Conservation (phyloP, 2,113 vertebrate species). For the Poecilia latipinna region DNA sequence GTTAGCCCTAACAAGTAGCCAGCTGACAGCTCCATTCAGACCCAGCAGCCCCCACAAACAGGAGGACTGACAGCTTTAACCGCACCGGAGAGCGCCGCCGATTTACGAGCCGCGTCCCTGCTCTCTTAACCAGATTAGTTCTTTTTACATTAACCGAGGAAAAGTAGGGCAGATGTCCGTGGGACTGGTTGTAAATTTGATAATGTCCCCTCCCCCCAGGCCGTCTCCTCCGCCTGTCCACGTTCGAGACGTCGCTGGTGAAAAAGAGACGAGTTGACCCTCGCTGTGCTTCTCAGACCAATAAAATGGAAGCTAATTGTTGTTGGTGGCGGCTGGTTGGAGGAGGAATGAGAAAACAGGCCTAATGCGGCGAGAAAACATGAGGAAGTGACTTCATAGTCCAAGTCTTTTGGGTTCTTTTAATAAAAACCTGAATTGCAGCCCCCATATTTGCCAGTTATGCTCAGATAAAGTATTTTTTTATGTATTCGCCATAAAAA, state of each 20-base stretch:
- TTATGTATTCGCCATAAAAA: not conserved
- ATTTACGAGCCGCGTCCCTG: slow-evolving; percentile 81
- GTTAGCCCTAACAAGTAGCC: slow-evolving; percentile 74
- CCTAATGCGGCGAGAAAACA: slow-evolving; percentile 24
- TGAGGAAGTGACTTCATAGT: not conserved
- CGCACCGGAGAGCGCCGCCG: slow-evolving; percentile 60
- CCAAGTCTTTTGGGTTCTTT: not conserved
- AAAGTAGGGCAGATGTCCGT: slow-evolving; percentile 92
- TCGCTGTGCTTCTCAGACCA: slow-evolving; percentile 14
- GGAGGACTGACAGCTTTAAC: slow-evolving; percentile 82
- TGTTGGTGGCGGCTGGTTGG: slow-evolving; percentile 37
- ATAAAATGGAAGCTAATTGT: slow-evolving; percentile 47
- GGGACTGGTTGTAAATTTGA: slow-evolving; percentile 86
- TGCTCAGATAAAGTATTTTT: not conserved
- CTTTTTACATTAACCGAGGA: slow-evolving; percentile 80
- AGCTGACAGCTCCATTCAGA: slow-evolving; percentile 79
- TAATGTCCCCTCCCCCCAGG: slow-evolving; percentile 78
- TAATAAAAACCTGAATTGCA: not conserved
- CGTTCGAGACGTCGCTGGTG: slow-evolving; percentile 76
- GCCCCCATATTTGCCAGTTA: not conserved
- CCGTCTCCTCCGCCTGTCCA: slow-evolving; percentile 56
- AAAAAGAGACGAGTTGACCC: slow-evolving; percentile 83
- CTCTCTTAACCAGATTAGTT: slow-evolving; percentile 89
- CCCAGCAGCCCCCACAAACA: slow-evolving; percentile 25
- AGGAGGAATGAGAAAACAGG: slow-evolving; percentile 21